Evolutionary conservation across 2,888 invertebrate species (phyloP).

Genomic region (Piscicola geometra): DNA sequence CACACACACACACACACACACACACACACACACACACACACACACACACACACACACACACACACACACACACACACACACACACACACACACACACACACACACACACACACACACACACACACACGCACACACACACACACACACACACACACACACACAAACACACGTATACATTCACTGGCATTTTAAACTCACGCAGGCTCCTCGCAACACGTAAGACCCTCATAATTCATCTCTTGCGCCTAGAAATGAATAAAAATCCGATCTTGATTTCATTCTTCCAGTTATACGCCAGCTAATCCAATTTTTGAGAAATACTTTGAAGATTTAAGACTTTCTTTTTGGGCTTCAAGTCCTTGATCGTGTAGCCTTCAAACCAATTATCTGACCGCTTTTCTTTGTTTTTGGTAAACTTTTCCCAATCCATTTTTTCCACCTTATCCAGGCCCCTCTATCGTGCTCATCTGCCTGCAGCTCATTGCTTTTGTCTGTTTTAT

Average conservation of each 20-base stretch:
- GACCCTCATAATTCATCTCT: neutral
- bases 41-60: too few species aligned
- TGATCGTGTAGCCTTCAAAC: neutral
- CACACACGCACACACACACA: too few species aligned
- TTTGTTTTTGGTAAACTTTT: neutral
- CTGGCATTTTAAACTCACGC: neutral
- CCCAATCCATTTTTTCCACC: neutral
- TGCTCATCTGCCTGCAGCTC: neutral
- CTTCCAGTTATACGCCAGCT: neutral
- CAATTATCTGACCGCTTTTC: neutral
- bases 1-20: too few species aligned
- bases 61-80: too few species aligned
- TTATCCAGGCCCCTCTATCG: neutral
- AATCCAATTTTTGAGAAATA: neutral
- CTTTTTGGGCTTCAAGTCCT: too few species aligned
- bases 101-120: too few species aligned
- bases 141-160: too few species aligned
- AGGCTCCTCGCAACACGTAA: neutral
- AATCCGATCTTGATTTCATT: constrained; percentile 3
- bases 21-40: too few species aligned
- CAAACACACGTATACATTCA: neutral
- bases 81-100: too few species aligned
- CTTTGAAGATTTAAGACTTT: neutral
- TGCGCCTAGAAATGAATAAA: neutral
- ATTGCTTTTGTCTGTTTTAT: neutral